These are phyloP conservation scores for Nemotelus nigrinus DNA, from an alignment of 2,888 invertebrate genomes.

Conservation along the genomic window DNA sequence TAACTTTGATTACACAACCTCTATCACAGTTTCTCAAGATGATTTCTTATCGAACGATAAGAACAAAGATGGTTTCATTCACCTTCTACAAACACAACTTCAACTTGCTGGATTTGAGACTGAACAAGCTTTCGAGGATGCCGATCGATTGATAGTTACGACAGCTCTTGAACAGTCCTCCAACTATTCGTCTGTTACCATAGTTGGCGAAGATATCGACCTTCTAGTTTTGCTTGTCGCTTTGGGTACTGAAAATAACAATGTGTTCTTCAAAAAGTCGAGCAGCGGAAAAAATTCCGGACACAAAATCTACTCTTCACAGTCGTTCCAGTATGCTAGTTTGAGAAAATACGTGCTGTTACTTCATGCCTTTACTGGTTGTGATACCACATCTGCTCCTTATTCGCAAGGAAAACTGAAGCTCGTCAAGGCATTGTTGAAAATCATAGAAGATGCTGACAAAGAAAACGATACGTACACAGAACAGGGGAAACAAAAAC, in stretches of 20 bases:
- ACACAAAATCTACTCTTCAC: constrained; percentile 25
- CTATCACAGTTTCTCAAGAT: constrained; percentile 6
- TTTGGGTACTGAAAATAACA: constrained; percentile 18
- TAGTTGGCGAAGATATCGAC: too few species aligned
- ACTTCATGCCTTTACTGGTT: constrained; percentile 42
- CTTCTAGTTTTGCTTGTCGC: constrained; percentile 39
- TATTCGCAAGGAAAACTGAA: constrained; percentile 4
- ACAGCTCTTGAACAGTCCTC: constrained; percentile 24
- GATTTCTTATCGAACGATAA: constrained; percentile 28
- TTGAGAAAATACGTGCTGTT: constrained; percentile 3
- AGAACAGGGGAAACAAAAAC: background rate
- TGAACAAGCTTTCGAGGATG: constrained; percentile 43
- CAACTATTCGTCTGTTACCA: too few species aligned
- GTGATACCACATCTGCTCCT: too few species aligned
- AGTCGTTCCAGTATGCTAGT: constrained; percentile 20
- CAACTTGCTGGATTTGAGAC: constrained; percentile 23
- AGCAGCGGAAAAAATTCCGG: constrained; percentile 16
- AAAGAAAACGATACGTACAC: too few species aligned
- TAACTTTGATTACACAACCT: constrained; percentile 20
- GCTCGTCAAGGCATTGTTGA: background rate
- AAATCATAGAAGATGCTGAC: background rate
- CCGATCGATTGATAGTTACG: constrained; percentile 25
- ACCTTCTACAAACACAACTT: background rate
- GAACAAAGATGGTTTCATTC: constrained; percentile 34
- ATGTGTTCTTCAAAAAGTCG: constrained; percentile 36